Evolutionary conservation across 2,113 vertebrate species (phyloP).

Genomic region (Ciconia boyciana): DNA sequence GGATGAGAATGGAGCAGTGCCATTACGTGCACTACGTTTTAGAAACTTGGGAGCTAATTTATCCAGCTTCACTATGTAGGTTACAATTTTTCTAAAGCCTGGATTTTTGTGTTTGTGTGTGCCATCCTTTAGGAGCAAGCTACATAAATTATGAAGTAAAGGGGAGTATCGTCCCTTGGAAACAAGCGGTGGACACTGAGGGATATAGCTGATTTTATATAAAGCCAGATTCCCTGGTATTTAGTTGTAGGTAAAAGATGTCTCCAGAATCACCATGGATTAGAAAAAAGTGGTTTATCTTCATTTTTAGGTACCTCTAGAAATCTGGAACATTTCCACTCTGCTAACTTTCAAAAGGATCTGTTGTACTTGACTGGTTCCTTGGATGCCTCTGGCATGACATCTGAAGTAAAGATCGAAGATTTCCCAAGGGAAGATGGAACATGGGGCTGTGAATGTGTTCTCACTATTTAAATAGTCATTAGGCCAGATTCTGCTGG

Average conservation of each 20-base stretch:
- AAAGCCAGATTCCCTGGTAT: not conserved
- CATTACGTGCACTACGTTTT: rapidly evolving
- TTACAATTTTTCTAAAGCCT: not conserved
- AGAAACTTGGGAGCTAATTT: not conserved
- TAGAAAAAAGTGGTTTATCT: not conserved
- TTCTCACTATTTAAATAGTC: slow-evolving; percentile 48
- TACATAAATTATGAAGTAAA: not conserved
- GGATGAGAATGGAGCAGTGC: not conserved
- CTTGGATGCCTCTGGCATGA: not conserved
- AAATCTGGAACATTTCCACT: not conserved
- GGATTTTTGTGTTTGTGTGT: not conserved
- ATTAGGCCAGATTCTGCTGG: slow-evolving; percentile 49
- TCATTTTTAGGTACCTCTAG: not conserved
- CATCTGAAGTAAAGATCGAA: not conserved
- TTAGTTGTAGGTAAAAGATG: not conserved
- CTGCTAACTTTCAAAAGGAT: not conserved
- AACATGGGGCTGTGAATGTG: not conserved
- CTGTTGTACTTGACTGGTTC: slow-evolving; percentile 25
- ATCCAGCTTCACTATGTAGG: not conserved
- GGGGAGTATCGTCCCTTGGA: not conserved
- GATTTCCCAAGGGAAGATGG: slow-evolving; percentile 1
- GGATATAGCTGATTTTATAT: not conserved
- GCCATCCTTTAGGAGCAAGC: not conserved
- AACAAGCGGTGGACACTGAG: rapidly evolving
- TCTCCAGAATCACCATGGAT: not conserved